phyloP scores from a whole-genome alignment of 2,888 invertebrate genomes.

The Synergus japonicus region DNA sequence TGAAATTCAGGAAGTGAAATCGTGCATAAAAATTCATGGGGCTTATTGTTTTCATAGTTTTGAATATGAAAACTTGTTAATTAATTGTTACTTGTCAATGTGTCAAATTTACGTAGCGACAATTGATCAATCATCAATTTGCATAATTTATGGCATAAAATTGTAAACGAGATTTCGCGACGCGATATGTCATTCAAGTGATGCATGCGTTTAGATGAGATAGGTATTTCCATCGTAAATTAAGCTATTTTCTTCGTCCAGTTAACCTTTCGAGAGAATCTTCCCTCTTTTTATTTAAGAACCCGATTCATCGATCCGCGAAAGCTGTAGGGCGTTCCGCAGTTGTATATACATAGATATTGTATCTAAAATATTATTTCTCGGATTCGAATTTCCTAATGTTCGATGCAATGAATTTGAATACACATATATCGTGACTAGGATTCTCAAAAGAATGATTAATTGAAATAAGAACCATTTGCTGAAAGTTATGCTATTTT shows the following conservation, averaged over 20 bases:
- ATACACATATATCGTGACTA: background rate
- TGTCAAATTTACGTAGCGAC: background rate
- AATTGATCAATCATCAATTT: slow-evolving; percentile 7
- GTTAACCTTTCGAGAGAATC: slow-evolving; percentile 23
- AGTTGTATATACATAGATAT: background rate
- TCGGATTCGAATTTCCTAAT: too few relatives aligned
- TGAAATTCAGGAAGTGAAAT: background rate
- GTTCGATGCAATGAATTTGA: background rate
- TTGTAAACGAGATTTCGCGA: background rate
- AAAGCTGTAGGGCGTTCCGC: background rate
- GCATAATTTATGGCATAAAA: background rate
- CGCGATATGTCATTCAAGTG: background rate
- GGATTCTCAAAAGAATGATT: background rate
- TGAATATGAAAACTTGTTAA: background rate
- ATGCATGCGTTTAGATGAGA: background rate
- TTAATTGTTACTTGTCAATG: background rate
- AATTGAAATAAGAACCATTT: background rate
- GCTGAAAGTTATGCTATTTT: background rate
- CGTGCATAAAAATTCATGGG: background rate
- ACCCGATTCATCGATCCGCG: slow-evolving; percentile 19
- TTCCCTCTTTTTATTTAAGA: slow-evolving; percentile 5
- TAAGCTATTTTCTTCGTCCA: background rate
- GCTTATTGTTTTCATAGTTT: background rate
- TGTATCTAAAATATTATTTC: too few relatives aligned
- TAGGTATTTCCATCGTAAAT: background rate